Evolutionary conservation across 2,113 vertebrate genomes (phyloP).

Genomic region (Aegypius monachus): DNA sequence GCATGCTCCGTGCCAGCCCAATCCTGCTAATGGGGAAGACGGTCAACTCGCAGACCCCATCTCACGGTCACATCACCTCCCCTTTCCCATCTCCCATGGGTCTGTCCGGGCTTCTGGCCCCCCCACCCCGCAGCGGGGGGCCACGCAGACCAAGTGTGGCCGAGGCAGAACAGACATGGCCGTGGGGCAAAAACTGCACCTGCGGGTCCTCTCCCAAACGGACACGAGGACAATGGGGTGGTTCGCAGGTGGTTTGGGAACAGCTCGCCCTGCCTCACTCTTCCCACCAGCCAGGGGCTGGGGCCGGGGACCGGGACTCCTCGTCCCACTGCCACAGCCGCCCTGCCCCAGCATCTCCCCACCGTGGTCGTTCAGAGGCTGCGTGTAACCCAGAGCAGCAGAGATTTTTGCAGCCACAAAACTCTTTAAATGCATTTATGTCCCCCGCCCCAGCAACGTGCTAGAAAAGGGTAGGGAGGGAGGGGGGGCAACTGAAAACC

Average conservation of each 20-base stretch:
- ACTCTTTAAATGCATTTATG: background rate
- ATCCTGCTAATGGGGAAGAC: fast-evolving
- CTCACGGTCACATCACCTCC: fast-evolving
- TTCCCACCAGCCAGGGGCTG: background rate
- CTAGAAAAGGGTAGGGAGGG: background rate
- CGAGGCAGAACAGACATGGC: fast-evolving
- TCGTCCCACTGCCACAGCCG: background rate
- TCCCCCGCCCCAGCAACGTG: fast-evolving
- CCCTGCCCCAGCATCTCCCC: background rate
- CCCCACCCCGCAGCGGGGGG: fast-evolving
- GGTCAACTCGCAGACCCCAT: background rate
- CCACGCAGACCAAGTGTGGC: background rate
- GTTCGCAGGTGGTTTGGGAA: background rate
- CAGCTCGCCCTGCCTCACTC: fast-evolving
- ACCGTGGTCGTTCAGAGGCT: fast-evolving
- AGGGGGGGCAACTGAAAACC: background rate
- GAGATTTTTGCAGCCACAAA: background rate
- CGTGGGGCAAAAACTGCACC: background rate
- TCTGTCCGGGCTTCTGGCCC: background rate
- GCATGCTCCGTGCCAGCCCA: fast-evolving
- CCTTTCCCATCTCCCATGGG: fast-evolving
- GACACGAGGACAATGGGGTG: background rate
- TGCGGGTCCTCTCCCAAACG: background rate
- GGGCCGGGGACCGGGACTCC: fast-evolving
- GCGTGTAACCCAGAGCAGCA: fast-evolving